These are phyloP conservation scores for Drosophila repleta DNA, from an alignment of 1,140 invertebrate species.

Conservation along the genomic window DNA sequence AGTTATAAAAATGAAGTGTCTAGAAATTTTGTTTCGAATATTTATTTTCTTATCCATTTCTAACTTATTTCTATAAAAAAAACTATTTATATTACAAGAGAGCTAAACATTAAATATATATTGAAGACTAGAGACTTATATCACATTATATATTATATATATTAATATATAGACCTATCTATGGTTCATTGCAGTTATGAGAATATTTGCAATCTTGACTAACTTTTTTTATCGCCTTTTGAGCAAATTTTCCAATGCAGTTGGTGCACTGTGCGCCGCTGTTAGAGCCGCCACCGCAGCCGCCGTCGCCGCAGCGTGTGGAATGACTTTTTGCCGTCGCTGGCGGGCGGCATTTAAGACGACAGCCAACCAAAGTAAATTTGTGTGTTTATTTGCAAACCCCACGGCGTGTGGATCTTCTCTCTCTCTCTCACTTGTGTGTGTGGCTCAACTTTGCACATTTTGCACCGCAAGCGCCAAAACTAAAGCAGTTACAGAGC, in stretches of 20 bases:
- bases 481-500: slow-evolving; percentile 42
- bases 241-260: not conserved
- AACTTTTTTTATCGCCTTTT: slow-evolving; percentile 1
- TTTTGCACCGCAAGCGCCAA: slow-evolving; percentile 56
- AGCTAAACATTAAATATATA: too few species aligned
- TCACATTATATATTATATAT: too few species aligned
- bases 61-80: too few species aligned
- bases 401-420: slow-evolving; percentile 37
- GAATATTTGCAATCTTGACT: not conserved
- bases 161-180: too few species aligned
- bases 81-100: too few species aligned
- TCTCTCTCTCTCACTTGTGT: not conserved
- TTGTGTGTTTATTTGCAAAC: slow-evolving; percentile 79
- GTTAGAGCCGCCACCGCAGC: slow-evolving; percentile 12
- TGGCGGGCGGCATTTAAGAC: slow-evolving; percentile 52
- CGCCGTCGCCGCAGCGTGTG: slow-evolving; percentile 49
- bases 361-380: slow-evolving; percentile 73
- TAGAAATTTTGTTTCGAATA: too few species aligned
- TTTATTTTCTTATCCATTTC: too few species aligned
- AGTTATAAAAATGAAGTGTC: too few species aligned
- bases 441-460: slow-evolving; percentile 50
- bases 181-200: too few species aligned
- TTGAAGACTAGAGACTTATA: too few species aligned
- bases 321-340: slow-evolving; percentile 65
- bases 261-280: slow-evolving; percentile 25